Evolutionary conservation across 2,888 invertebrate species (phyloP).

Genomic region (Epinotia bilunana): DNA sequence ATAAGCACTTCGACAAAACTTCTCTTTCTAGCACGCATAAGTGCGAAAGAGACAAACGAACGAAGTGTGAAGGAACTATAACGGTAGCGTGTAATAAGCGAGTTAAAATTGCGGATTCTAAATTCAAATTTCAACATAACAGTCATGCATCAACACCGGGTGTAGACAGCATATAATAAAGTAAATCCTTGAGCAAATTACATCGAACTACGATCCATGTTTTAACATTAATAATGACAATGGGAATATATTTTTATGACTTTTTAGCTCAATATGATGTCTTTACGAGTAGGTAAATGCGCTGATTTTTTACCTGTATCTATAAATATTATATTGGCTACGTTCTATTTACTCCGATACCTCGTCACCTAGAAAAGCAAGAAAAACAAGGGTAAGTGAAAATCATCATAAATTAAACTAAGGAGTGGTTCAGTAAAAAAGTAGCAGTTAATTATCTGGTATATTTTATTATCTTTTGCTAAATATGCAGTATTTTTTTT

Average conservation of each 20-base stretch:
- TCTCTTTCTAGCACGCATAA: neutral
- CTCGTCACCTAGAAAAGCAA: slow-evolving; percentile 46
- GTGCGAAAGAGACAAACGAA: neutral
- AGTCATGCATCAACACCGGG: slow-evolving; percentile 45
- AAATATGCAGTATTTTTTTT: no score
- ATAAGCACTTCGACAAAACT: neutral
- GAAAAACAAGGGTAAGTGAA: neutral
- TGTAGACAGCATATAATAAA: slow-evolving; percentile 48
- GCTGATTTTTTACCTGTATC: slow-evolving; percentile 49
- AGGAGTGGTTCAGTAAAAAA: no score
- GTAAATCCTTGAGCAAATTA: slow-evolving; percentile 53
- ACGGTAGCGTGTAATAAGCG: neutral
- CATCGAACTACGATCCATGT: slow-evolving; percentile 18
- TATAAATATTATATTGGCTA: slow-evolving; percentile 78
- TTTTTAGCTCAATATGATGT: slow-evolving; percentile 30
- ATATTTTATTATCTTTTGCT: no score
- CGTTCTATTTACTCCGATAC: slow-evolving; percentile 33
- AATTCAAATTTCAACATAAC: slow-evolving; percentile 28
- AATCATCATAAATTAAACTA: no score
- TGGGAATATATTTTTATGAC: slow-evolving; percentile 36
- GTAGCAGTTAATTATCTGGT: no score
- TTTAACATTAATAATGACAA: slow-evolving; percentile 25
- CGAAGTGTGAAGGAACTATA: neutral
- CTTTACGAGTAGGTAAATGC: slow-evolving; percentile 45
- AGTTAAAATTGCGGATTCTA: neutral